phyloP scores from a whole-genome alignment of 2,888 invertebrate genomes.

The Tenthredo notha region DNA sequence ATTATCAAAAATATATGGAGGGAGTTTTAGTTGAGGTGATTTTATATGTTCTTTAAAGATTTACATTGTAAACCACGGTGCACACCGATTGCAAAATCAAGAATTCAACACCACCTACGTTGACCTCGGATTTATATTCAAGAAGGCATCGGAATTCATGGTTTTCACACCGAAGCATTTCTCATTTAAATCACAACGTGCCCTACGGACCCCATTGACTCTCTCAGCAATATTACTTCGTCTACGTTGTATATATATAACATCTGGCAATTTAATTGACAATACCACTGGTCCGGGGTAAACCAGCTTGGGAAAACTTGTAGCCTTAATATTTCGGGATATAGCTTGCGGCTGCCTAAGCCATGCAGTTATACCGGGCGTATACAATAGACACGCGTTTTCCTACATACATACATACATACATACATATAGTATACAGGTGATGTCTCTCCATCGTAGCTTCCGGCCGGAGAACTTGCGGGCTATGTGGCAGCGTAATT shows the following conservation, averaged over 20 bases:
- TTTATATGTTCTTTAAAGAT: neutral
- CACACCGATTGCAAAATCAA: slow-evolving; percentile 32
- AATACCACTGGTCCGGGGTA: slow-evolving; percentile 26
- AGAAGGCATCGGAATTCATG: slow-evolving; percentile 50
- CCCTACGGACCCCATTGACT: slow-evolving; percentile 43
- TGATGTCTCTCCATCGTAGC: slow-evolving; percentile 27
- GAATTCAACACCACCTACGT: slow-evolving; percentile 38
- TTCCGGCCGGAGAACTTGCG: slow-evolving; percentile 41
- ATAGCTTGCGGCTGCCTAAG: slow-evolving; percentile 30
- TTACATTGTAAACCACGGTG: neutral
- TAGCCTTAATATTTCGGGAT: slow-evolving; percentile 40
- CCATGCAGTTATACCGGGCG: slow-evolving; percentile 9
- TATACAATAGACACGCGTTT: slow-evolving; percentile 20
- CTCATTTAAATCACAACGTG: slow-evolving; percentile 51
- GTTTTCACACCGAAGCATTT: slow-evolving; percentile 43
- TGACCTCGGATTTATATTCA: slow-evolving; percentile 49
- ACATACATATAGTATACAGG: neutral
- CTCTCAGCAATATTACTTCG: slow-evolving; percentile 38
- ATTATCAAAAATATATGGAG: neutral
- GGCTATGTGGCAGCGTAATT: slow-evolving; percentile 45
- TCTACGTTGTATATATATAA: neutral
- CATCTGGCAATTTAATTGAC: slow-evolving; percentile 47
- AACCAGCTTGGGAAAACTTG: slow-evolving; percentile 40
- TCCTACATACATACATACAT: neutral
- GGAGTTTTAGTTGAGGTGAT: neutral